A percentile compares a stretch with the other conserved stretches of the same genome.
These are phyloP conservation scores for Marasmarcha lunaedactyla DNA, from an alignment of 2,888 invertebrate species.

Conservation along the genomic window DNA sequence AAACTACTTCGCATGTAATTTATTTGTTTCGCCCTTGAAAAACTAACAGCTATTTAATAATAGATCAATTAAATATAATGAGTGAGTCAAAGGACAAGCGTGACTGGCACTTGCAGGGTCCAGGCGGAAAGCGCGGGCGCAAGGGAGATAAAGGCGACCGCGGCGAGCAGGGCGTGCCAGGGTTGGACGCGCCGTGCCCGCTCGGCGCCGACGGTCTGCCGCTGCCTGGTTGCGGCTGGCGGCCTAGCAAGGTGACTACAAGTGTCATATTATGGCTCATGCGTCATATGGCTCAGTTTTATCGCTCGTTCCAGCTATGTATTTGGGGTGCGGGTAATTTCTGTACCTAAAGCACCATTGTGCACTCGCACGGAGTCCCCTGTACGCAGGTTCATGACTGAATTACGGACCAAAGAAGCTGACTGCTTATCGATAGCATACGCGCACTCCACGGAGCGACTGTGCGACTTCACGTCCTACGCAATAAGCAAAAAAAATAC, in stretches of 20 bases:
- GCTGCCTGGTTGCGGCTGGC: conserved; percentile 95
- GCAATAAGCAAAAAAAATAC: too few species aligned
- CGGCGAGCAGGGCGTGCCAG: conserved; percentile 97
- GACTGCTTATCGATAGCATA: too few species aligned
- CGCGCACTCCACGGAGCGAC: too few species aligned
- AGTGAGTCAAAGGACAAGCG: too few species aligned
- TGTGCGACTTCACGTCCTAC: neutral
- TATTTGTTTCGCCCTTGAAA: too few species aligned
- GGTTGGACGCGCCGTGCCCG: conserved; percentile 98
- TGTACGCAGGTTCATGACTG: too few species aligned
- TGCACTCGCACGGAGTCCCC: too few species aligned
- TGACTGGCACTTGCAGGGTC: conserved; percentile 72
- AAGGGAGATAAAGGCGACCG: conserved; percentile 94
- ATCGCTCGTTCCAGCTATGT: neutral
- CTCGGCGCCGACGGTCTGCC: conserved; percentile 95
- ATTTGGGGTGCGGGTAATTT: conserved; percentile 12
- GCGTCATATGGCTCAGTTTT: conserved; percentile 13
- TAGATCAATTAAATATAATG: too few species aligned
- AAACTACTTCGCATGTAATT: too few species aligned
- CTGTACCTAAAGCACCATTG: too few species aligned
- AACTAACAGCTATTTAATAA: too few species aligned
- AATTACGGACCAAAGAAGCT: too few species aligned
- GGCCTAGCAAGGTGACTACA: conserved; percentile 90
- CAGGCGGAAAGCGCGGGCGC: conserved; percentile 88
- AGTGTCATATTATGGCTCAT: conserved; percentile 42